These are phyloP conservation scores for Macaria liturata DNA, from an alignment of 2,888 invertebrate species.

Conservation along the genomic window DNA sequence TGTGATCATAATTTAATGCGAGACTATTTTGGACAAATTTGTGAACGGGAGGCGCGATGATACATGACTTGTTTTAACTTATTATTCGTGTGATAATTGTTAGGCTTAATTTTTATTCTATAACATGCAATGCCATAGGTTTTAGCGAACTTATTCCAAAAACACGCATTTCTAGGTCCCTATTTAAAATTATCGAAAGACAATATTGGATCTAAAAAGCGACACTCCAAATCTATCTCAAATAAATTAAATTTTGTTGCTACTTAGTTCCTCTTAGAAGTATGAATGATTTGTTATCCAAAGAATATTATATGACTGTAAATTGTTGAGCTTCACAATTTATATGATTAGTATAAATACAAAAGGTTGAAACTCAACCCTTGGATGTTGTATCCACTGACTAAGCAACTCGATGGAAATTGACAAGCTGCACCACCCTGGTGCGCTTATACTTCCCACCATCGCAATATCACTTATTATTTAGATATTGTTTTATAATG, in stretches of 20 bases:
- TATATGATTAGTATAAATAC: slow-evolving; percentile 65
- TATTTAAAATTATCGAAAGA: slow-evolving; percentile 46
- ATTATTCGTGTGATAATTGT: slow-evolving; percentile 78
- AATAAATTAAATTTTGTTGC: slow-evolving; percentile 51
- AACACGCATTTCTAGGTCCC: slow-evolving; percentile 73
- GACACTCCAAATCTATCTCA: slow-evolving; percentile 45
- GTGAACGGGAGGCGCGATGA: slow-evolving; percentile 69
- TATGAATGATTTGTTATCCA: slow-evolving; percentile 79
- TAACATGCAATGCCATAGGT: slow-evolving; percentile 72
- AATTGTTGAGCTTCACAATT: slow-evolving; percentile 67
- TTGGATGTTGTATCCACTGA: slow-evolving; percentile 58
- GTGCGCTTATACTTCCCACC: slow-evolving; percentile 74
- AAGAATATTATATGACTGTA: slow-evolving; percentile 77
- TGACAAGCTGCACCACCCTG: slow-evolving; percentile 56
- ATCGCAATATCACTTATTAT: slow-evolving; percentile 69
- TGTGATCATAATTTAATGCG: slow-evolving; percentile 82
- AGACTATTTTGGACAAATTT: slow-evolving; percentile 78
- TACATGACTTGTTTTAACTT: slow-evolving; percentile 69
- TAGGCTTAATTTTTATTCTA: slow-evolving; percentile 66
- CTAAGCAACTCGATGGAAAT: slow-evolving; percentile 73
- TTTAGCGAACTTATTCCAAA: slow-evolving; percentile 68
- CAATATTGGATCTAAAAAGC: slow-evolving; percentile 40
- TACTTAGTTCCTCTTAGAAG: slow-evolving; percentile 80
- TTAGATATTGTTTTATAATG: slow-evolving; percentile 77
- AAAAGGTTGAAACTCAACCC: slow-evolving; percentile 49